Conservation (phyloP, 2,797 vertebrate species). For the Eleutherodactylus coqui region DNA sequence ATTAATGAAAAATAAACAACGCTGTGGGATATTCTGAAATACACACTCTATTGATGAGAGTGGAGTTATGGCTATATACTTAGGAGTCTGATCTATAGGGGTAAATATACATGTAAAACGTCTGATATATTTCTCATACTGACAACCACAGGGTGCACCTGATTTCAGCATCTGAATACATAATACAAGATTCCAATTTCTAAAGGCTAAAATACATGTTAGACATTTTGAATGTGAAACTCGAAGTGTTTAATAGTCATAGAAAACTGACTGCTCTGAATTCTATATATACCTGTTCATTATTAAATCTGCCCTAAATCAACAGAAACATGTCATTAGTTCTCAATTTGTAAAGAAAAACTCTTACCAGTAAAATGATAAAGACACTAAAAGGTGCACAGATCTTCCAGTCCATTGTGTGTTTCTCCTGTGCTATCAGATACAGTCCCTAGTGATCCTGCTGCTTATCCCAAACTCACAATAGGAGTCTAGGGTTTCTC, state of each 20-base stretch:
- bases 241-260: neutral
- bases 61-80: neutral
- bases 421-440: slow-evolving; percentile 55
- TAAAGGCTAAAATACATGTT: neutral
- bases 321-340: neutral
- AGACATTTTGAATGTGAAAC: neutral
- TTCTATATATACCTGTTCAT: neutral
- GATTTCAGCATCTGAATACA: neutral
- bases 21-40: neutral
- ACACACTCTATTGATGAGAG: neutral
- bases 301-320: neutral
- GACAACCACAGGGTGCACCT: neutral
- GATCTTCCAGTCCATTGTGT: slow-evolving; percentile 79
- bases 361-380: slow-evolving; percentile 77
- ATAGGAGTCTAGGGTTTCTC: slow-evolving; percentile 66
- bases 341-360: neutral
- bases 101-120: neutral
- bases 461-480: slow-evolving; percentile 59
- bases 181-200: neutral
- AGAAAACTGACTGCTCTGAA: neutral
- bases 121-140: neutral
- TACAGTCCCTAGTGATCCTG: slow-evolving; percentile 64
- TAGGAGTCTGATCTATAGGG: neutral
- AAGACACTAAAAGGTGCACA: slow-evolving; percentile 72
- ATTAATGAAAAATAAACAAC: slow-evolving; percentile 5